Conservation (phyloP, 53 echinoderm and acorn worm species). For the Holothuria leucospilota region DNA sequence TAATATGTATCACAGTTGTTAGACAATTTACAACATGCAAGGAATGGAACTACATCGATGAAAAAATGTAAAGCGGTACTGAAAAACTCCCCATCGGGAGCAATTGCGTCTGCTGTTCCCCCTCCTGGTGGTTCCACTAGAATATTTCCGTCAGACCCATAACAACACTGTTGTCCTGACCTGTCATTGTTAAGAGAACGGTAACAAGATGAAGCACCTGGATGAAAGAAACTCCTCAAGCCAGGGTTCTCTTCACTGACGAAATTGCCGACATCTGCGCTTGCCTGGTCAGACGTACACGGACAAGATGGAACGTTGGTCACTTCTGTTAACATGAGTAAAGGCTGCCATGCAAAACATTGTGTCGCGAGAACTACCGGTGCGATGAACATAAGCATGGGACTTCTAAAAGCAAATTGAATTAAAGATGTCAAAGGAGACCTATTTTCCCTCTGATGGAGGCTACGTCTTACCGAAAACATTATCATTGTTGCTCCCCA, state of each 20-base stretch:
- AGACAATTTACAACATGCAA: slow-evolving; percentile 55
- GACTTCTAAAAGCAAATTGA: too few relatives aligned
- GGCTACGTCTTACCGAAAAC: too few relatives aligned
- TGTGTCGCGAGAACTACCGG: too few relatives aligned
- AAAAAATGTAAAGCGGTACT: slow-evolving; percentile 17
- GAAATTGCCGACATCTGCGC: slow-evolving; percentile 41
- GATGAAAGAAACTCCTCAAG: too few relatives aligned
- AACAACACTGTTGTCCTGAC: slow-evolving; percentile 73
- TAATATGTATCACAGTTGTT: slow-evolving; percentile 59
- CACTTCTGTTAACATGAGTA: too few relatives aligned
- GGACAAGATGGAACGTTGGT: slow-evolving; percentile 49
- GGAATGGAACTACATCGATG: slow-evolving; percentile 60
- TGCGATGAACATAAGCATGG: too few relatives aligned
- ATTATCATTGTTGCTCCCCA: too few relatives aligned
- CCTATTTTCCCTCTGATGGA: too few relatives aligned
- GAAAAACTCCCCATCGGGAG: slow-evolving; percentile 26
- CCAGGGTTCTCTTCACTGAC: slow-evolving; percentile 16
- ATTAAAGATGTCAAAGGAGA: too few relatives aligned
- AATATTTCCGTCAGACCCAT: slow-evolving; percentile 58
- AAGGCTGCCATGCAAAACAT: too few relatives aligned
- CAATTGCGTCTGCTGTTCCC: slow-evolving; percentile 62
- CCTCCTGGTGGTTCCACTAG: slow-evolving; percentile 62
- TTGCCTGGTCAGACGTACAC: slow-evolving; percentile 54
- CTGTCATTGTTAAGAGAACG: slow-evolving; percentile 43
- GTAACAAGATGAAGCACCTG: slow-evolving; percentile 48